Base-by-base conservation (phyloP, 2,113 vertebrate species). In the Scopus umbretta region DNA sequence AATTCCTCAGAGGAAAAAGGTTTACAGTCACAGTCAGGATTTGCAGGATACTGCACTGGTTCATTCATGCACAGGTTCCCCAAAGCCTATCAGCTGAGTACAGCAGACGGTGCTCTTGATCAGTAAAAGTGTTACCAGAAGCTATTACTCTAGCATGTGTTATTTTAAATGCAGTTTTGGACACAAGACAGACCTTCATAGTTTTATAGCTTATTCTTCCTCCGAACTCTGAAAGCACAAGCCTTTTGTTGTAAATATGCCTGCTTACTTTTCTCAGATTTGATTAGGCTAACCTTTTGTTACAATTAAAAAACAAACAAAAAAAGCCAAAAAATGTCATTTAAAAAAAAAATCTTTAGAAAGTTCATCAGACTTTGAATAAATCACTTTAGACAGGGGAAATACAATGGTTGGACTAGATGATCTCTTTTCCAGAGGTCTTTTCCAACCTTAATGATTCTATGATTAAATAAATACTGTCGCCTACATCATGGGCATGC, bases 261-360 rank as follows among this genome's bases (percentile, higher is more conserved):
- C 9, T 53, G 22, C 13, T 78, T 81, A 38, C 8, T 27, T 92
- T 92, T 82, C 50, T 88, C 5, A 26, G 25, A 58, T 71, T 45
- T 53, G 22, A 55, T 71, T 25, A 71, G 26, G 5, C 19, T 53
- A 53, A 89, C 7, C 34, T 75, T 74, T 79, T 38, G 7, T 72
- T 32, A n/a, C 11, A 47, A 58, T 81, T 73, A 25, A 78, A 88
- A 75, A 71, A 36, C 2, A 16, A 56, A 45, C 19, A 42, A 38
- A n/a, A n/a, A n/a, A n/a, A 1, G 14, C 9, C 1, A 62, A 49
- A 86, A 75, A 32, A 5, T 1, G 1, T 16, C 42, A 53, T 55
- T 59, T 63, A 15, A 1, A 53, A 42, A 58, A 58, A 70, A 50
- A 21, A 19, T 19, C 20, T 43, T 26, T 53, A 1, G 34, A 43